These are phyloP conservation scores for Regulus satrapa DNA, from an alignment of 2,113 vertebrate species.

Conservation along the genomic window DNA sequence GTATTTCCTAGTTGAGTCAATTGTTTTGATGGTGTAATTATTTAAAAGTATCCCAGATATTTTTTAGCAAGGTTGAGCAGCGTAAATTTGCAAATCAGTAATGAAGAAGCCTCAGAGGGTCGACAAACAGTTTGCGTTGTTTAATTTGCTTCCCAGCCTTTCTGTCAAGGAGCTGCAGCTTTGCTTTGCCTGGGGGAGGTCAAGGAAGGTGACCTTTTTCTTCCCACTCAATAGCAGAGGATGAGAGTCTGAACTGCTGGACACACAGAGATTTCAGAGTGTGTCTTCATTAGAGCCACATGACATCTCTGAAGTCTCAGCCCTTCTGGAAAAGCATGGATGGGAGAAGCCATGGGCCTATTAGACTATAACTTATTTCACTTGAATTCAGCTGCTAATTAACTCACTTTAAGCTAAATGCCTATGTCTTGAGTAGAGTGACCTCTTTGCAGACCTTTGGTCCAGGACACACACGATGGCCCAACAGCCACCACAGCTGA, in stretches of 20 bases:
- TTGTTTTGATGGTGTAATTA: slow-evolving; percentile 4
- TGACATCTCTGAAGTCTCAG: neutral
- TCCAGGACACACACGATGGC: neutral
- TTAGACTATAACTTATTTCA: neutral
- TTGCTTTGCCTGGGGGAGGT: neutral
- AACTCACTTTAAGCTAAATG: neutral
- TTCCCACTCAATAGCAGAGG: neutral
- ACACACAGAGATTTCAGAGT: neutral
- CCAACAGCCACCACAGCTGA: neutral
- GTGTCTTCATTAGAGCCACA: neutral
- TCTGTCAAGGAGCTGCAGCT: neutral
- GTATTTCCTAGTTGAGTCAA: neutral
- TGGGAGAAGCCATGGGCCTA: neutral
- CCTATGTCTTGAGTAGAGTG: accelerated
- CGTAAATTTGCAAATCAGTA: neutral
- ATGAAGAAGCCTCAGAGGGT: neutral
- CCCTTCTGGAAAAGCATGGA: neutral
- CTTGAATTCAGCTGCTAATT: neutral
- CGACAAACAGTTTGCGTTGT: neutral
- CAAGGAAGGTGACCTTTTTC: neutral
- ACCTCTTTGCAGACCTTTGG: neutral
- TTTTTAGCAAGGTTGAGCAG: neutral
- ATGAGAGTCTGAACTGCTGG: neutral
- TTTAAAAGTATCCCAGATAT: neutral
- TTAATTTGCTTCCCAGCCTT: neutral